phyloP scores from a whole-genome alignment of 2,113 vertebrate species.

The rabbit (Oryctolagus cuniculus) region mOryCun1.1 NC_091443.1:8054001-8054500 shows the following conservation, averaged over 20 bases:
- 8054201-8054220: rapidly evolving
- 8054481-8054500: neutral
- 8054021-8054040: rapidly evolving
- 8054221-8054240: too few relatives aligned
- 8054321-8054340: neutral
- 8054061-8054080: neutral
- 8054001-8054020: too few relatives aligned
- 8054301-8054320: neutral
- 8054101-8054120: neutral
- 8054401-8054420: neutral
- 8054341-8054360: neutral
- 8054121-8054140: too few relatives aligned
- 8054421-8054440: neutral
- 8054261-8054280: neutral
- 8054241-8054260: neutral
- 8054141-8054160: neutral
- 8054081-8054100: neutral
- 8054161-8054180: too few relatives aligned
- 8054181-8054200: too few relatives aligned
- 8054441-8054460: neutral
- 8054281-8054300: neutral
- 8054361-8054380: neutral
- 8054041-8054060: neutral
- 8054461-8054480: neutral
- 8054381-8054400: neutral